phyloP scores from a whole-genome alignment of 2,797 vertebrate species.

The Pitangus sulphuratus region DNA sequence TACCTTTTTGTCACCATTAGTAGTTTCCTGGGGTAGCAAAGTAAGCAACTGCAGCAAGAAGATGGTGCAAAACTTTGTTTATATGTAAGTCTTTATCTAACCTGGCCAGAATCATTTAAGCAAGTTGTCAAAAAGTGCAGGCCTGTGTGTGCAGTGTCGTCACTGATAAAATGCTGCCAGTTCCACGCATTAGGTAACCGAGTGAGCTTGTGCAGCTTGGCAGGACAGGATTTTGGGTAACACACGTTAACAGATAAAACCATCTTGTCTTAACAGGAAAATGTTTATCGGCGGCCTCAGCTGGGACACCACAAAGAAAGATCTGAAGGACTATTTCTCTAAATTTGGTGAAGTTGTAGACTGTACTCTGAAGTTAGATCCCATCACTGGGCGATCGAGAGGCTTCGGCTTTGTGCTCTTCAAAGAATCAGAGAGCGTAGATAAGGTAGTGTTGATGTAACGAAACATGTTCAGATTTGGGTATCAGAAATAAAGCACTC shows the following conservation, averaged over 20 bases:
- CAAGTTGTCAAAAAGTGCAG: background rate
- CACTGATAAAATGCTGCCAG: background rate
- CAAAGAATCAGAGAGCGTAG: constrained; percentile 88
- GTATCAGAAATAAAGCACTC: background rate
- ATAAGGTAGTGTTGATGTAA: constrained; percentile 80
- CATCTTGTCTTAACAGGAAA: constrained; percentile 82
- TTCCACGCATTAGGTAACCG: background rate
- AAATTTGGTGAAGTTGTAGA: constrained; percentile 91
- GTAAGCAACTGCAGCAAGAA: background rate
- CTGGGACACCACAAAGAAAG: constrained; percentile 94
- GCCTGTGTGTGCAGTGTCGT: background rate
- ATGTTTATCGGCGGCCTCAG: constrained; percentile 93
- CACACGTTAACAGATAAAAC: constrained; percentile 5
- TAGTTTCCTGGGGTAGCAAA: background rate
- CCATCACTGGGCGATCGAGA: constrained; percentile 89
- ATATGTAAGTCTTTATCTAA: background rate
- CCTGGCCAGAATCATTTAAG: background rate
- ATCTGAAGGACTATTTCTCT: constrained; percentile 91
- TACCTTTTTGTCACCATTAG: background rate
- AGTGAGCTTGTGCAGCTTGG: background rate
- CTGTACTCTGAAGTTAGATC: constrained; percentile 91
- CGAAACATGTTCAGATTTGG: background rate
- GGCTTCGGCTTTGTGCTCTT: constrained; percentile 92
- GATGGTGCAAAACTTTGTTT: background rate
- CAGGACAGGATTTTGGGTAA: background rate